Percentiles rank a stretch among this genome's conserved stretches.
phyloP scores from a whole-genome alignment of 2,797 vertebrate genomes.

The Triplophysa bombifrons region DNA sequence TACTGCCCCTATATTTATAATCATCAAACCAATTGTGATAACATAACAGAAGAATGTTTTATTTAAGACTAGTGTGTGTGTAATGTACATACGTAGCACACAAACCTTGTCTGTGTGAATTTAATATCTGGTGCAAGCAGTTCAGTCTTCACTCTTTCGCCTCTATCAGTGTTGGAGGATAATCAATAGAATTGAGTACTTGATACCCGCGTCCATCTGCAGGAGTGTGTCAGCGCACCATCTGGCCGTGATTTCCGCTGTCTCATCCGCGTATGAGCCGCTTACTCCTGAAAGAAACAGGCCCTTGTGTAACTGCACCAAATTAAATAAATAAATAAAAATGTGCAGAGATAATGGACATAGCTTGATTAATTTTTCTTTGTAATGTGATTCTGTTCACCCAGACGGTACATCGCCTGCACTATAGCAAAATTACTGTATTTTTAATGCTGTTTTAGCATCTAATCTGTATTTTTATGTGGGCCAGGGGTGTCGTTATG shows the following conservation, averaged over 20 bases:
- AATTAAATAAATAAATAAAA: neutral
- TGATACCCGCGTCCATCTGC: constrained; percentile 41
- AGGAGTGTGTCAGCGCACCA: constrained; percentile 46
- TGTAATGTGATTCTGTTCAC: constrained; percentile 34
- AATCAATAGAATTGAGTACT: constrained; percentile 40
- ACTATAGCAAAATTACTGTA: neutral
- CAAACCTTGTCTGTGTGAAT: neutral
- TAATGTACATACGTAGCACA: neutral
- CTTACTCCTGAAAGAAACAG: constrained; percentile 41
- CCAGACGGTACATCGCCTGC: constrained; percentile 14
- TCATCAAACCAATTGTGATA: no score
- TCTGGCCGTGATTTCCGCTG: constrained; percentile 42
- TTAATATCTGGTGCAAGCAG: neutral
- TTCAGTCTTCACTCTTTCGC: neutral
- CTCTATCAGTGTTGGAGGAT: constrained; percentile 25
- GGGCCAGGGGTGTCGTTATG: neutral
- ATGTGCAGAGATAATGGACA: constrained; percentile 38
- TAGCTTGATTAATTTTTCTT: constrained; percentile 44
- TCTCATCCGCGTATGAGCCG: constrained; percentile 39
- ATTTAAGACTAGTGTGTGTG: neutral
- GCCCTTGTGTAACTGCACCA: constrained; percentile 36
- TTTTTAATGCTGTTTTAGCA: constrained; percentile 19
- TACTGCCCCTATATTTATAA: no score
- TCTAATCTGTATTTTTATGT: neutral
- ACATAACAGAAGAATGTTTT: no score